Percentiles rank a stretch among this genome's conserved stretches.
phyloP scores from a whole-genome alignment of 2,797 vertebrate species.

The Lophotriccus pileatus region DNA sequence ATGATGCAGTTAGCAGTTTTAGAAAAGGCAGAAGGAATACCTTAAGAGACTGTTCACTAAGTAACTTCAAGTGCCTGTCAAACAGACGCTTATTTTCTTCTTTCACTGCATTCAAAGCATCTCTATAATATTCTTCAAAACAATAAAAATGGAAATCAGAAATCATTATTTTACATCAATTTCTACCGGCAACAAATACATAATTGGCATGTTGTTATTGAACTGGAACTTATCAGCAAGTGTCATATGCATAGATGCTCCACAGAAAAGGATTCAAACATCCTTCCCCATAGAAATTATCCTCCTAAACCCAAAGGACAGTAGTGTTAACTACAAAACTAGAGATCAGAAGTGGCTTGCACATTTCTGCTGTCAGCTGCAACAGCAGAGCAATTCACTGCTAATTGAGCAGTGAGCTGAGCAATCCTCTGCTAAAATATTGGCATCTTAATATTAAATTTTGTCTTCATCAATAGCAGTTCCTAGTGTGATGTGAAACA shows the following conservation, averaged over 20 bases:
- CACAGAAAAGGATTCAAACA: background rate
- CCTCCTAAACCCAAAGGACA: background rate
- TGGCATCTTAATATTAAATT: background rate
- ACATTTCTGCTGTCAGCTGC: background rate
- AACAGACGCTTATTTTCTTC: slow-evolving; percentile 68
- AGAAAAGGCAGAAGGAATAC: slow-evolving; percentile 61
- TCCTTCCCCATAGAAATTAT: background rate
- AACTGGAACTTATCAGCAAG: background rate
- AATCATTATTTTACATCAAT: background rate
- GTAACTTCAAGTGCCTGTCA: slow-evolving; percentile 60
- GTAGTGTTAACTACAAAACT: background rate
- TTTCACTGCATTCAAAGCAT: slow-evolving; percentile 64
- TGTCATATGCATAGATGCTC: background rate
- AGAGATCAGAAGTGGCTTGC: background rate
- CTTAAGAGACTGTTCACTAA: slow-evolving; percentile 74
- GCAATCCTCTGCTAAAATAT: background rate
- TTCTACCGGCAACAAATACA: background rate
- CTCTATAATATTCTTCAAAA: slow-evolving; percentile 74
- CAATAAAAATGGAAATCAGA: background rate
- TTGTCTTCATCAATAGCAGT: background rate
- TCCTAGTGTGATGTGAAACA: background rate
- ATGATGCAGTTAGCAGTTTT: background rate
- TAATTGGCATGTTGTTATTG: background rate
- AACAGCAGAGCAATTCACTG: background rate
- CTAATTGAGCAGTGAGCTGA: background rate